These are phyloP conservation scores for Sebastes itinus DNA, from an alignment of 2,797 vertebrate genomes.

Conservation along the genomic window DNA sequence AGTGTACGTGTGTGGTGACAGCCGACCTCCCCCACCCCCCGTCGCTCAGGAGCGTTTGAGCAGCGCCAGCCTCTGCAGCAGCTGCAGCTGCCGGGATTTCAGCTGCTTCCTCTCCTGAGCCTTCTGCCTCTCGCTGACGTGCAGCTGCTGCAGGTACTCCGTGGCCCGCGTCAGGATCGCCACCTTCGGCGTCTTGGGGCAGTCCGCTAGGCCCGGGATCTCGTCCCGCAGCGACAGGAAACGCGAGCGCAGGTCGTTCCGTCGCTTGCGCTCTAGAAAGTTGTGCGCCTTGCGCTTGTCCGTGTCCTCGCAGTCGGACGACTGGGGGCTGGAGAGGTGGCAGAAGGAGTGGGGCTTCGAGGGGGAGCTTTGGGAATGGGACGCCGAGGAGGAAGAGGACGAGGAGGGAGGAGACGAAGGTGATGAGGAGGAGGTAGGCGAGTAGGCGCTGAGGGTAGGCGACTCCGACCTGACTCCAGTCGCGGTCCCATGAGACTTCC, in stretches of 20 bases:
- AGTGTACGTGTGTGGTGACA: constrained; percentile 13
- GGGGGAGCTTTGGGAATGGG: constrained; percentile 50
- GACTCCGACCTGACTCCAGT: constrained; percentile 52
- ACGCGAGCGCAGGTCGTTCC: constrained; percentile 91
- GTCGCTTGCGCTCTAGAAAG: constrained; percentile 90
- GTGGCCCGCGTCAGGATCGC: constrained; percentile 91
- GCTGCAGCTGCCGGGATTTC: constrained; percentile 86
- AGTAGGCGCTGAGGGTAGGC: constrained; percentile 57
- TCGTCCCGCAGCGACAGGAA: constrained; percentile 91
- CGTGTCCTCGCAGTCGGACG: constrained; percentile 91
- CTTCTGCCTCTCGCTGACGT: constrained; percentile 86
- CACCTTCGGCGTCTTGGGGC: constrained; percentile 92
- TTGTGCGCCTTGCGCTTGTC: constrained; percentile 95
- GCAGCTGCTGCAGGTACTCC: constrained; percentile 89
- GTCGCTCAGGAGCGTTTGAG: constrained; percentile 84
- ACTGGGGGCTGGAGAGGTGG: constrained; percentile 78
- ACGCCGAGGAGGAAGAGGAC: constrained; percentile 25
- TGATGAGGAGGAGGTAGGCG: constrained; percentile 61
- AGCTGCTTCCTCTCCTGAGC: constrained; percentile 90
- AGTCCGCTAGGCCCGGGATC: constrained; percentile 88
- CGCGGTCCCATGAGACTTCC: constrained; percentile 57
- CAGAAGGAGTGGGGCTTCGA: constrained; percentile 58
- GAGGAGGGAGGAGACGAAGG: constrained; percentile 62
- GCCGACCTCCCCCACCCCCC: not conserved
- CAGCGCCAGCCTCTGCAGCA: constrained; percentile 89